A percentile compares a stretch with the other conserved stretches of the same genome.
phyloP scores from a whole-genome alignment of 2,888 invertebrate genomes.

The Horisme vitalbata region DNA sequence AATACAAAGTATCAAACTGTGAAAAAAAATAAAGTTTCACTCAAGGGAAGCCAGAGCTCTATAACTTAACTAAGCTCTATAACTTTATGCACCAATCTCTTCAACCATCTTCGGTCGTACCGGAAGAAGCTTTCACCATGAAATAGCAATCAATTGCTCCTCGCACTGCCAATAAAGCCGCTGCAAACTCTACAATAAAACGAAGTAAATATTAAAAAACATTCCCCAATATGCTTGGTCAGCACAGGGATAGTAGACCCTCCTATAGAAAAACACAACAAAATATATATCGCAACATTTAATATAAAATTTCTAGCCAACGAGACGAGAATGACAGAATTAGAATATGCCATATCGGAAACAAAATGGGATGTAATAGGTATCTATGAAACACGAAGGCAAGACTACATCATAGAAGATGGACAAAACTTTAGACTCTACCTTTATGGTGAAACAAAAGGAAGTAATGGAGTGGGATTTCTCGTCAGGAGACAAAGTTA shows the following conservation, averaged over 20 bases:
- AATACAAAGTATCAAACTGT: not conserved
- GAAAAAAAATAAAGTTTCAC: not conserved
- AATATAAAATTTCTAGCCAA: too few species aligned
- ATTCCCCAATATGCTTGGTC: not conserved
- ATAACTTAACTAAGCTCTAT: too few species aligned
- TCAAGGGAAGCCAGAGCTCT: not conserved
- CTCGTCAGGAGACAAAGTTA: not conserved
- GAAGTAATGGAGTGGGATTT: not conserved
- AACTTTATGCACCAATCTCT: not conserved
- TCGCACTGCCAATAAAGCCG: not conserved
- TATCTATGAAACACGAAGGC: not conserved
- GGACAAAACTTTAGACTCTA: not conserved
- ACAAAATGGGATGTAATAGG: not conserved
- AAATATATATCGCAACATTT: too few species aligned
- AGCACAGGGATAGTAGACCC: not conserved
- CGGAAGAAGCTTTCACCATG: not conserved
- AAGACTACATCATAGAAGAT: not conserved
- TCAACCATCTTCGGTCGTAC: not conserved
- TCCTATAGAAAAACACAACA: not conserved
- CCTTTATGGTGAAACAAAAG: not conserved
- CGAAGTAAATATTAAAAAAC: not conserved
- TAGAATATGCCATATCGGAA: not conserved
- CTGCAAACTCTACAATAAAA: not conserved
- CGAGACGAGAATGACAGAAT: not conserved
- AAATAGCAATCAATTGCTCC: not conserved